A percentile compares a stretch with the other conserved stretches of the same genome.
These are phyloP conservation scores for Drosophila gunungcola DNA, from an alignment of 1,140 invertebrate species.

Conservation along the genomic window DNA sequence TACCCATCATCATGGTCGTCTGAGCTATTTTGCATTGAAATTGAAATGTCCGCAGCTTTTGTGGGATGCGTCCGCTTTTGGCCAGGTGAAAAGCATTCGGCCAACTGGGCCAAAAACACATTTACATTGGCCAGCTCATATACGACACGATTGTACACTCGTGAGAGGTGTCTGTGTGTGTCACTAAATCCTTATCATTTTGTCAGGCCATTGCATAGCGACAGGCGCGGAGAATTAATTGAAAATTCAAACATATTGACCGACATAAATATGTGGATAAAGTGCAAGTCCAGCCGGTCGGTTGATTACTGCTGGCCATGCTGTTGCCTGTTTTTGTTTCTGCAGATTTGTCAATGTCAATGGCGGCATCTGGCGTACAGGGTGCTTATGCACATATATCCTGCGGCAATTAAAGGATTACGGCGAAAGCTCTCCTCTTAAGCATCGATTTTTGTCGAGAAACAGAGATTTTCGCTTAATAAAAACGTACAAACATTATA, in stretches of 20 bases:
- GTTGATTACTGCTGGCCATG: slow-evolving; percentile 16
- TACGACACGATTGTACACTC: not conserved
- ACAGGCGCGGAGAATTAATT: slow-evolving; percentile 32
- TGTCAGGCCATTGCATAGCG: slow-evolving; percentile 6
- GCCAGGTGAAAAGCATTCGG: slow-evolving; percentile 35
- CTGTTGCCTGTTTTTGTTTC: not conserved
- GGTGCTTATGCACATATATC: not conserved
- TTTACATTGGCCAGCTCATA: slow-evolving; percentile 1
- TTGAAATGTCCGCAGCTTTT: slow-evolving; percentile 70
- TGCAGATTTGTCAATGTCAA: slow-evolving; percentile 37
- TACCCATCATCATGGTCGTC: slow-evolving; percentile 4
- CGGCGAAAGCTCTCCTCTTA: not conserved
- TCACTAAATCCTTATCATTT: slow-evolving; percentile 11
- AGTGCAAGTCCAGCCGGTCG: slow-evolving; percentile 12
- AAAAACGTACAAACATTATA: too few relatives aligned
- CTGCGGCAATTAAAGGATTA: slow-evolving; percentile 7
- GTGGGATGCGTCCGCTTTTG: slow-evolving; percentile 19
- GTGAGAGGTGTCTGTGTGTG: not conserved
- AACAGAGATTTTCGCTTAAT: too few relatives aligned
- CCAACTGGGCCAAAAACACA: slow-evolving; percentile 37
- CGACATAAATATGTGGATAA: slow-evolving; percentile 26
- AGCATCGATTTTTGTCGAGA: too few relatives aligned
- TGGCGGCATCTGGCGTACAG: slow-evolving; percentile 20
- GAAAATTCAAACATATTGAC: slow-evolving; percentile 36
- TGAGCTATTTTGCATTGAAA: slow-evolving; percentile 76